Base-by-base conservation (phyloP, 1,140 invertebrate species). In the Pogonognathellus flavescens region DNA sequence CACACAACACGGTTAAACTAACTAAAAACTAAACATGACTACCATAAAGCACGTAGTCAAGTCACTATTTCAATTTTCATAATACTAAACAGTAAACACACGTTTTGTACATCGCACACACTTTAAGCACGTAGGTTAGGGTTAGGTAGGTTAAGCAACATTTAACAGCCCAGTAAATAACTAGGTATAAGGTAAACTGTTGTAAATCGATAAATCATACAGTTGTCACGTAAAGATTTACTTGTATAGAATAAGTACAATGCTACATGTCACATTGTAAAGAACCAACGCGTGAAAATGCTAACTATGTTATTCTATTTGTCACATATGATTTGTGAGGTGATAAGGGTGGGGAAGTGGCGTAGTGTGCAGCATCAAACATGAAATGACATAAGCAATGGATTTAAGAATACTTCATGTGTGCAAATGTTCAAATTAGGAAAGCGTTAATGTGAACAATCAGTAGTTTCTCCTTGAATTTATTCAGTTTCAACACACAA, bases 381-480 rank as follows among this genome's bases (percentile, higher is more conserved):
- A 25, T 76, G 25, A 76, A 50, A 76, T 31, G 31, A 76, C 70
- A 76, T 76, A 18, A 76, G 41, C 70, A 76, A 76, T 76, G n/a
- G 70, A 50, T 49, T 76, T n/a, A 10, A 50, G 70, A 57, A 70
- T 76, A 3, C 0, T 31, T 76, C 70, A 76, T 76, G 70, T 76
- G 70, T 76, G 70, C 70, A 76, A 76, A 76, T 76, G 70, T 76
- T 31, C 70, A 76, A 76, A 76, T 76, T 76, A 76, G 70, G 70
- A 50, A 76, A 76, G 70, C 31, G 70, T 31, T 76, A 76, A 76
- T 76, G 25, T 76, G 70, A 76, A 31, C 49, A 76, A 76, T 76
- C 70, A 76, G 70, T 76, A 76, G 70, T 76, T 76, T 76, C 14
- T 5, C 13, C 25, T 10, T 25, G 70, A 50, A 76, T 76, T 76